Base-by-base conservation (phyloP, 2,888 invertebrate genomes). In the Euspilapteryx auroguttella region DNA sequence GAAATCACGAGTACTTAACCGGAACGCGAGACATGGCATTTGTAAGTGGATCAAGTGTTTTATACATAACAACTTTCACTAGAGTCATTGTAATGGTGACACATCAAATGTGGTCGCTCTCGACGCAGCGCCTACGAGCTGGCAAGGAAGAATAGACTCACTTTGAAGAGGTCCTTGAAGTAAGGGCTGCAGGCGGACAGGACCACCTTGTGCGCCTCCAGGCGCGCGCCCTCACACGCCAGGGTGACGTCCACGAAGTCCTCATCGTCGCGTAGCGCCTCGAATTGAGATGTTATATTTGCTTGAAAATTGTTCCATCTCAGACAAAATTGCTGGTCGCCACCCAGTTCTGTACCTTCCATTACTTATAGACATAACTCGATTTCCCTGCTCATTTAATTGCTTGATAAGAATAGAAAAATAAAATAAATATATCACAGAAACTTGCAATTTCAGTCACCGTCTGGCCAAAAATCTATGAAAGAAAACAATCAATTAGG, bases 231-330 rank as follows among this genome's bases (percentile, higher is more conserved):
- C 57, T 89, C 89, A 73, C 89, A 89, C 50, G 89, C 89, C 62
- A 90, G 81, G 47, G 89, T 90, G 57, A 90, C 89, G 79, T 90
- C 90, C 55, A 89, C 89, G 77, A 90, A 89, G 75, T 88, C 87
- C 79, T 89, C 89, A 76, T 87, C 87, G 77, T 87, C 86, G 61
- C 89, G 80, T 53, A 90, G 79, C 54, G 86, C 82, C 77, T 88
- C 89, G 78, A 90, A 89, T 68, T 89, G 89, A 63, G 87, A 86
- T 55, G 89, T 86, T 65, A 90, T 87, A 76, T 89, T 89, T 44
- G 87, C 86, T 79, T 88, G 88, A 79, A 87, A 87, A 80, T 89
- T 89, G 79, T 90, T 89, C 90, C 90, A 90, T 78, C 89, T 82
- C 73, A 90, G 82, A 81, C 89, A 89, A 78, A 89, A 89, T 79